phyloP scores from a whole-genome alignment of 2,888 invertebrate species.

The Frankliniella fusca region DNA sequence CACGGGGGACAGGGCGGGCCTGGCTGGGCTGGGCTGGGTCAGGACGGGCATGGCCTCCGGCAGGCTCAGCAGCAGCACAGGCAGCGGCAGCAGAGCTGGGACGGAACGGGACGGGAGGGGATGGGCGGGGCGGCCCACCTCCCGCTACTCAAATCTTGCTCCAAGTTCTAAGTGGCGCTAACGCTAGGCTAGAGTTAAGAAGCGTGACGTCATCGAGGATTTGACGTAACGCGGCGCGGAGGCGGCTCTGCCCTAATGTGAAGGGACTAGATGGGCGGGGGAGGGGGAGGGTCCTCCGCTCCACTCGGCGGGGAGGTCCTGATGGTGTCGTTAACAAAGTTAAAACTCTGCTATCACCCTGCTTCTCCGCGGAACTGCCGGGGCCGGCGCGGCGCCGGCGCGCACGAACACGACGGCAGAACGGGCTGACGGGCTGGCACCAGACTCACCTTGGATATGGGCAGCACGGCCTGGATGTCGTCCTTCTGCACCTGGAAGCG shows the following conservation, averaged over 20 bases:
- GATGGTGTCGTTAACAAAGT: slow-evolving; percentile 25
- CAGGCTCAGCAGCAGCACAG: too few species aligned
- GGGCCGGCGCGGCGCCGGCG: background rate
- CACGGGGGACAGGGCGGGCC: background rate
- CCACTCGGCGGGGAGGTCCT: background rate
- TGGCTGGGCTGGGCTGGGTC: background rate
- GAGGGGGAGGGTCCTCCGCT: background rate
- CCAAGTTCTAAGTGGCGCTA: background rate
- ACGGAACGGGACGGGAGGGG: background rate
- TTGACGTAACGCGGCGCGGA: too few species aligned
- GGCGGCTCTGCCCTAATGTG: too few species aligned
- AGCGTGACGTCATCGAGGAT: too few species aligned
- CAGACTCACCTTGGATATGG: slow-evolving; percentile 78
- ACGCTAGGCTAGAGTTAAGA: background rate
- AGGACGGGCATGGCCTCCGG: background rate
- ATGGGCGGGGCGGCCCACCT: background rate
- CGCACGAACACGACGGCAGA: background rate
- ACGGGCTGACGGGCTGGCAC: background rate
- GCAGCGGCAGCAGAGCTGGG: background rate
- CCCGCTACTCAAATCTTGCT: background rate
- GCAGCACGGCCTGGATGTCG: slow-evolving; percentile 87
- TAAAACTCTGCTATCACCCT: background rate
- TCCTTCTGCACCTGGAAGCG: slow-evolving; percentile 87
- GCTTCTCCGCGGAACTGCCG: background rate
- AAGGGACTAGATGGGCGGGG: too few species aligned